Conservation (phyloP, 2,888 invertebrate species). For the Arctia plantaginis region DNA sequence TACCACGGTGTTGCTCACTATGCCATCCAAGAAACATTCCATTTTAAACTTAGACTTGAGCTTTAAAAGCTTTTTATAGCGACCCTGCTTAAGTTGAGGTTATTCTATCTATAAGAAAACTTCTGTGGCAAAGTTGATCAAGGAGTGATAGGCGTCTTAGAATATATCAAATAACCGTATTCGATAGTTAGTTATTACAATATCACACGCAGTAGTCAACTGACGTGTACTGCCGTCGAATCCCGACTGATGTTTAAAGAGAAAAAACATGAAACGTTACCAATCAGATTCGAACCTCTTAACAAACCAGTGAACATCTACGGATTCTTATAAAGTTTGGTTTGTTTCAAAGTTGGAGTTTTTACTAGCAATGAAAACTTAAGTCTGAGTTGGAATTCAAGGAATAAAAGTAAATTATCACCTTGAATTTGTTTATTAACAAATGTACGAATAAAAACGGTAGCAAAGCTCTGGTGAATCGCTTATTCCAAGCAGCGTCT, state of each 20-base stretch:
- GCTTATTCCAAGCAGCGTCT: neutral
- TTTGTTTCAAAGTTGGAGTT: neutral
- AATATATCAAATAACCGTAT: no score
- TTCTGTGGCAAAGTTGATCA: neutral
- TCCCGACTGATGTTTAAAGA: neutral
- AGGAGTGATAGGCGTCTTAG: neutral
- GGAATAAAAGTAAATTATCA: neutral
- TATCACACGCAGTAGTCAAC: neutral
- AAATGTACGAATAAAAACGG: neutral
- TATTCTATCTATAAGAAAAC: neutral
- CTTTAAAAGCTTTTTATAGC: neutral
- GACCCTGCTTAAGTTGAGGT: neutral
- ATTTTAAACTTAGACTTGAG: neutral
- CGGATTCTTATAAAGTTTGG: neutral
- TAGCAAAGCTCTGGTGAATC: neutral
- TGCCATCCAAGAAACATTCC: neutral
- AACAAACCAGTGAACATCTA: neutral
- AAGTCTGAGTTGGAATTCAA: neutral
- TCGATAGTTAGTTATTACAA: no score
- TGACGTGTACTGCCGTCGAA: neutral
- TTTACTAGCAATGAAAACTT: neutral
- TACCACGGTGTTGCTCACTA: conserved; percentile 65
- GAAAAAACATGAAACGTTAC: neutral
- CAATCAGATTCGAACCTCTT: neutral
- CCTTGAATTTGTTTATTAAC: neutral